Percentiles rank a stretch among this genome's conserved stretches.
These are phyloP conservation scores for Xiphorhynchus erythropygius DNA, from an alignment of 2,797 vertebrate genomes.

Conservation along the genomic window DNA sequence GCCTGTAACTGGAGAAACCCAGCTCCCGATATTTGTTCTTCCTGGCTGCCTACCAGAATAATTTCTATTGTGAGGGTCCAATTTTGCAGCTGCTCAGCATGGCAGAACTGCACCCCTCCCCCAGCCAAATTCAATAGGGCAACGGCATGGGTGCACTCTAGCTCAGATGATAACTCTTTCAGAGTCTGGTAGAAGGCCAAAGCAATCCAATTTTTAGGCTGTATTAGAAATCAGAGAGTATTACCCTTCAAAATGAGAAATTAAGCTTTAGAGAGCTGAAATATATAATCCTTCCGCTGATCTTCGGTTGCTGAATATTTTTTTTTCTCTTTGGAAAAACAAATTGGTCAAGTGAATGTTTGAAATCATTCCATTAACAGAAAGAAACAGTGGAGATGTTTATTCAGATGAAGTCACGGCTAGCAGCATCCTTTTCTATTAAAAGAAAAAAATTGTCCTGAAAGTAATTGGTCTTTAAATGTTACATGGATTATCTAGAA, in stretches of 20 bases:
- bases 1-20: constrained; percentile 6
- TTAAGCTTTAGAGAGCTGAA: background rate
- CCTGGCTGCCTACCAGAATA: constrained; percentile 41
- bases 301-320: background rate
- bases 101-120: constrained; percentile 36
- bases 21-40: constrained; percentile 32
- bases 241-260: constrained; percentile 40
- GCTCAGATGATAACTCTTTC: constrained; percentile 36
- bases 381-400: background rate
- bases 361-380: background rate
- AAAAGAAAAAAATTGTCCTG: background rate
- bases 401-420: background rate
- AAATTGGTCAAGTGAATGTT: background rate
- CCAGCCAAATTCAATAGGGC: background rate
- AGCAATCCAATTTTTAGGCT: constrained; percentile 28
- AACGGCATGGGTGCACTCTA: background rate
- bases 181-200: constrained; percentile 31
- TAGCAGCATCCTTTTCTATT: background rate
- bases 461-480: background rate
- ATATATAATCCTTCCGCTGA: background rate
- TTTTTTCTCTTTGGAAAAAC: background rate
- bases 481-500: background rate
- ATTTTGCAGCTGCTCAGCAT: constrained; percentile 46
- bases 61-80: constrained; percentile 44
- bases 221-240: constrained; percentile 29